These are phyloP conservation scores for Monopis laevigella DNA, from an alignment of 2,888 invertebrate genomes.

Conservation along the genomic window DNA sequence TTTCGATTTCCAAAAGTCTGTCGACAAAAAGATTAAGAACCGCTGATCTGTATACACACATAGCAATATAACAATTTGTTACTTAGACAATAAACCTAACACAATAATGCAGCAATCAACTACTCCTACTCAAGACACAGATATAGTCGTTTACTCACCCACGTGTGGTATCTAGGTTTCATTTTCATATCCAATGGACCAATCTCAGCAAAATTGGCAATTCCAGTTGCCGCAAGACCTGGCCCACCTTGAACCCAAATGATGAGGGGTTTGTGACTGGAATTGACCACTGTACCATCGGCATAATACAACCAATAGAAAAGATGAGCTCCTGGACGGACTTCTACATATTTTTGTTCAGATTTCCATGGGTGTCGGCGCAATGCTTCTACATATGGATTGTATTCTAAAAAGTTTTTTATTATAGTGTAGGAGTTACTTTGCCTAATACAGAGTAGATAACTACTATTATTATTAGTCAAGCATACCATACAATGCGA, in stretches of 20 bases:
- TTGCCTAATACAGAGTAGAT: too few species aligned
- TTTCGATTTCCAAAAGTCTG: too few species aligned
- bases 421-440: too few species aligned
- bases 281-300: slow-evolving; percentile 51
- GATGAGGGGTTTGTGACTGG: slow-evolving; percentile 68
- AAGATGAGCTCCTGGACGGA: slow-evolving; percentile 78
- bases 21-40: too few species aligned
- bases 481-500: too few species aligned
- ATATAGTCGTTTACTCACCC: slow-evolving; percentile 71
- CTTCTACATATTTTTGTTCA: slow-evolving; percentile 78
- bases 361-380: slow-evolving; percentile 31
- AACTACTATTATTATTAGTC: too few species aligned
- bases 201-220: slow-evolving; percentile 87
- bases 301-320: slow-evolving; percentile 92
- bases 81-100: too few species aligned
- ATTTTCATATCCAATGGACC: slow-evolving; percentile 78
- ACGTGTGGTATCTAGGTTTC: slow-evolving; percentile 74
- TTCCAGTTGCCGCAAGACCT: slow-evolving; percentile 82
- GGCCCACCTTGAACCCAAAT: slow-evolving; percentile 94
- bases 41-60: too few species aligned
- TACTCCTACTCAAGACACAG: too few species aligned
- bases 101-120: too few species aligned
- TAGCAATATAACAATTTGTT: too few species aligned
- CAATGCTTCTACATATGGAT: slow-evolving; percentile 38
- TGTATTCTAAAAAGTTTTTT: slow-evolving; percentile 19